phyloP scores from a whole-genome alignment of 2,797 vertebrate species.

The Onychomys torridus region DNA sequence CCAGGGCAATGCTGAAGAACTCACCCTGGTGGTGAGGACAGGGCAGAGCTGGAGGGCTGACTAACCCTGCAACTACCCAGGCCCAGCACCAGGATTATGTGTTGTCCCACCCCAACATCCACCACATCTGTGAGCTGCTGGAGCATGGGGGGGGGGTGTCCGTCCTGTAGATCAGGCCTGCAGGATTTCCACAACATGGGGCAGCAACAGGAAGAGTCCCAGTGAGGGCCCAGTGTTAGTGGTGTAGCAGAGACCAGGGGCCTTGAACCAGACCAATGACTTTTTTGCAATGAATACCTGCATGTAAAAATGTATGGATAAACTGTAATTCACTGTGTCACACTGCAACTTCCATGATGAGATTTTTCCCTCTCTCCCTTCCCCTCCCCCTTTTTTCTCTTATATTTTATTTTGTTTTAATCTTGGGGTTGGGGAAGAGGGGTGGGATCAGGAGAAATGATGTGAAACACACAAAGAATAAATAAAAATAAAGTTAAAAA shows the following conservation, averaged over 20 bases:
- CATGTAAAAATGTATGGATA: not conserved
- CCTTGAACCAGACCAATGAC: not conserved
- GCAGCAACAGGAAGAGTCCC: not conserved
- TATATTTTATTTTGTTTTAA: not conserved
- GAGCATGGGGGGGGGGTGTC: not conserved
- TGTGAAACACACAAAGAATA: not conserved
- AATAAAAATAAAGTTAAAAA: not conserved
- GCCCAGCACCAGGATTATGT: not conserved
- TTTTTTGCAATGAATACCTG: not conserved
- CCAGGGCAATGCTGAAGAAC: not conserved
- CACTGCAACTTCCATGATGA: not conserved
- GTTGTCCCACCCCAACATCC: not conserved
- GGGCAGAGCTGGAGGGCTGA: not conserved
- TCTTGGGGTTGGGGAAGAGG: not conserved
- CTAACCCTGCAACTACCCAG: not conserved
- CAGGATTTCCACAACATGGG: not conserved
- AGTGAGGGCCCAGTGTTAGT: not conserved
- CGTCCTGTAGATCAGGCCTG: not conserved
- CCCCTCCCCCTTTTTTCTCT: not conserved
- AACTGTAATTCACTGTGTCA: not conserved
- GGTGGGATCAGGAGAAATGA: not conserved
- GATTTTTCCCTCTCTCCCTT: not conserved
- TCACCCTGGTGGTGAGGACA: not conserved
- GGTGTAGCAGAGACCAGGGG: not conserved
- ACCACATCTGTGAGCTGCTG: not conserved